Evolutionary conservation across 2,113 vertebrate genomes (phyloP), one percentile per base, ranked within the genome.

Genomic region (Anolis sagrei): DNA sequence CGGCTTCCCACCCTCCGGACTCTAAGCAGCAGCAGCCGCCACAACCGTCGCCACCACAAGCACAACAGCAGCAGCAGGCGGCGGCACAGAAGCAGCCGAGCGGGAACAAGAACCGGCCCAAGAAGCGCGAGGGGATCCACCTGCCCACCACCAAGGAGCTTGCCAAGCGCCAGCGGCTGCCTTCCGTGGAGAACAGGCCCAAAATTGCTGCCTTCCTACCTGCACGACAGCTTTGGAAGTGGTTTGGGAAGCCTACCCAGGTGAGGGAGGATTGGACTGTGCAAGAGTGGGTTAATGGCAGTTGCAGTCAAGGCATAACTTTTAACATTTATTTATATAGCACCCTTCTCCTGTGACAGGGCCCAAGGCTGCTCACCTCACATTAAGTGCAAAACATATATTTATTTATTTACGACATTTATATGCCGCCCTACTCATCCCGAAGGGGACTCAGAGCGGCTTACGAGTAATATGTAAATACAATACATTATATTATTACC

Each of bases 171-270:
- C 98, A 99, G 96, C 96, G 99, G 54, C 97, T 99, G 51, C 99
- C 99, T 0, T 99, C 98, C 0, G 99, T 99, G 89, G 99, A 99
- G 93, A 99, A 99, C 96, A 94, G 98, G 78, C 99, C 99, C 92
- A 99, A 99, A 87, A 99, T 99, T 0, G 98, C 99, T 0, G 99
- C 99, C 49, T 99, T 99, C 84, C 97, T 99, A 51, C 99, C 98
- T 0, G 99, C 98, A 49, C 96, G 98, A 80, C 99, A 99, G 93
- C 97, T 99, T 1, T 99, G 99, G 99, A 99, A 99, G 95, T 99
- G 99, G 99, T 99, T 99, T 70, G 99, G 98, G 83, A 99, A 99
- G 68, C 99, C 99, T 78, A 99, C 99, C 0, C 99, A 99, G 98
- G 99, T 99, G 91, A 97, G 79, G 1, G 5, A 44, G 39, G 39